Evolutionary conservation across 2,888 invertebrate species (phyloP).

Genomic region (Lypha dubia): DNA sequence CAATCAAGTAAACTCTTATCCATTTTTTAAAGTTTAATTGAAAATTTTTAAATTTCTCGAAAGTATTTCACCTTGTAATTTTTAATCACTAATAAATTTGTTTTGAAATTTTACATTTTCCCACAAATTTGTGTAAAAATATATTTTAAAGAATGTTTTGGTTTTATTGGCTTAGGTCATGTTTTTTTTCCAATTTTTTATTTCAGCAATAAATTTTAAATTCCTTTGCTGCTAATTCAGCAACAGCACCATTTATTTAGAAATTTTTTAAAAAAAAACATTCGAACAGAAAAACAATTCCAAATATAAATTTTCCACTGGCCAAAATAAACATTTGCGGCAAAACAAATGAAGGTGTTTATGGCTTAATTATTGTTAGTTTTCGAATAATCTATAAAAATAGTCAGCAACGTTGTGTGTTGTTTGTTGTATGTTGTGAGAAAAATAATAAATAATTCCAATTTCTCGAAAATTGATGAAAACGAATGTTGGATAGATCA

Average conservation of each 20-base stretch:
- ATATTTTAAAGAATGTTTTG: not conserved
- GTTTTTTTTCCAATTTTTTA: not conserved
- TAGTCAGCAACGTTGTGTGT: not conserved
- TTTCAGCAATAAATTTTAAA: not conserved
- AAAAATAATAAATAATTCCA: conserved; percentile 22
- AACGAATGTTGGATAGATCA: not conserved
- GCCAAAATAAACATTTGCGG: conserved; percentile 29
- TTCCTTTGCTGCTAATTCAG: not conserved
- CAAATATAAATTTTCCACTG: not conserved
- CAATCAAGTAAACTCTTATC: no score
- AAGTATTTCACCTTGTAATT: not conserved
- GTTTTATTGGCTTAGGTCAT: conserved; percentile 48
- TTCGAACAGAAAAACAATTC: conserved; percentile 4
- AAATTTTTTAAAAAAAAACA: conserved; percentile 3
- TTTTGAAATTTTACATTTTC: not conserved
- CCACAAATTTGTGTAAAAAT: not conserved
- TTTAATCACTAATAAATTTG: not conserved
- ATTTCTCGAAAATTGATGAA: not conserved
- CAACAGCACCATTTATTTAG: not conserved
- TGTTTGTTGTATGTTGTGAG: not conserved
- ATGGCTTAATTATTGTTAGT: conserved; percentile 1
- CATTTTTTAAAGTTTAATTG: not conserved
- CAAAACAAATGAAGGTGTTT: conserved; percentile 28
- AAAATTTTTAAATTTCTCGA: not conserved
- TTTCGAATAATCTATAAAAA: not conserved